These are phyloP conservation scores for Amblyjoppa proteus DNA, from an alignment of 2,888 invertebrate species.

Conservation along the genomic window DNA sequence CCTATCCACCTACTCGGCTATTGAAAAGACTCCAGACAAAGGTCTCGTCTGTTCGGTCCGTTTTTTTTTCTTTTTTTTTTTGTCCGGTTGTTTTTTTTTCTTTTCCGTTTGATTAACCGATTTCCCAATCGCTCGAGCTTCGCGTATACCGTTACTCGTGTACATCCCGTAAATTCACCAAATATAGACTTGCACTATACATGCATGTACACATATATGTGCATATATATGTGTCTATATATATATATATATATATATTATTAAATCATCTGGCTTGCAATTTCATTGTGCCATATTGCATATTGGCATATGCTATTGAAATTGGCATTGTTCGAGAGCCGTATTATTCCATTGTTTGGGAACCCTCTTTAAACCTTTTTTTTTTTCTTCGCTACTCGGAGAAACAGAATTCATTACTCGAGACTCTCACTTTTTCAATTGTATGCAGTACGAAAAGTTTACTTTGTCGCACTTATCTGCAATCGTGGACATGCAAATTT, in stretches of 20 bases:
- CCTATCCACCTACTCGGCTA: conserved; percentile 39
- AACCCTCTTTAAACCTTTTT: background rate
- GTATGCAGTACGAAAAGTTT: background rate
- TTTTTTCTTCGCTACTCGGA: background rate
- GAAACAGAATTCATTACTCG: background rate
- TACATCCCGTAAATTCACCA: conserved; percentile 32
- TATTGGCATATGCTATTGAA: conserved; percentile 64
- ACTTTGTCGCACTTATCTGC: background rate
- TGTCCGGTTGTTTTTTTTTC: background rate
- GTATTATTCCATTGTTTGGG: conserved; percentile 49
- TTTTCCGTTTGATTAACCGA: conserved; percentile 39
- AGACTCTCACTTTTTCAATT: background rate
- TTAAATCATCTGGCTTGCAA: conserved; percentile 51
- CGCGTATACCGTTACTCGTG: conserved; percentile 41
- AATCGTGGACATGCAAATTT: background rate
- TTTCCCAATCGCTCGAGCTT: conserved; percentile 57
- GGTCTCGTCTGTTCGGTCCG: conserved; percentile 38
- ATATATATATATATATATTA: conserved; percentile 11
- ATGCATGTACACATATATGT: background rate
- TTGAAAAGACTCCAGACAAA: conserved; percentile 58
- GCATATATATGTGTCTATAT: background rate
- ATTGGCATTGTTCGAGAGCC: conserved; percentile 52
- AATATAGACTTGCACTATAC: conserved; percentile 27
- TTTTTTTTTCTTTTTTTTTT: conserved; percentile 23
- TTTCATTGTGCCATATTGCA: conserved; percentile 58